Evolutionary conservation across 1,140 invertebrate genomes (phyloP).

Genomic region (Platorchestia sp.): DNA sequence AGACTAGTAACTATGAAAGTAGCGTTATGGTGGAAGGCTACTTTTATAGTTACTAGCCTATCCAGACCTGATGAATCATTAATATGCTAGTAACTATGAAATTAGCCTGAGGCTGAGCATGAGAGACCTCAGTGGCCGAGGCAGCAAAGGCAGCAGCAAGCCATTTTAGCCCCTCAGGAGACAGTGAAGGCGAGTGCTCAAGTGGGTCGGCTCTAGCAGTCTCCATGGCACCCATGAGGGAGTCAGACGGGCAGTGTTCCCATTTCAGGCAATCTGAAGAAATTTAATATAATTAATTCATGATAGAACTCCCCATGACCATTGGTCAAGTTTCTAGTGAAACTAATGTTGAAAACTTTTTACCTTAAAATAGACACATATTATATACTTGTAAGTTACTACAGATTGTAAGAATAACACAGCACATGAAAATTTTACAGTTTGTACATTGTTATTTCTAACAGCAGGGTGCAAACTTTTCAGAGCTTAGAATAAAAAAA

Average conservation of each 20-base stretch:
- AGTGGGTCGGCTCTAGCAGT: background rate
- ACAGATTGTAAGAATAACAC: too few relatives aligned
- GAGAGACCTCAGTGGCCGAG: background rate
- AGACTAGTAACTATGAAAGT: background rate
- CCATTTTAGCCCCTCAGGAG: background rate
- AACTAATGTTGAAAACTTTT: too few relatives aligned
- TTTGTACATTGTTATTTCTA: too few relatives aligned
- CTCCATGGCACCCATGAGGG: background rate
- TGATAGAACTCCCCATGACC: background rate
- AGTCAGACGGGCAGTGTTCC: background rate
- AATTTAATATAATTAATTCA: background rate
- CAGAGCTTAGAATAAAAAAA: too few relatives aligned
- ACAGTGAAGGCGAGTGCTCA: background rate
- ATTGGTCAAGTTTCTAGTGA: too few relatives aligned
- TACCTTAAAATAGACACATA: too few relatives aligned
- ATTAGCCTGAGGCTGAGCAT: background rate
- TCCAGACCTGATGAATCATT: too few relatives aligned
- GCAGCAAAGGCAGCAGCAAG: background rate
- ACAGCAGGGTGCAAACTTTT: too few relatives aligned
- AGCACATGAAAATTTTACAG: too few relatives aligned
- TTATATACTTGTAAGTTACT: too few relatives aligned
- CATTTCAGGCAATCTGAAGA: slow-evolving; percentile 15
- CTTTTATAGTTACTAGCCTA: too few relatives aligned
- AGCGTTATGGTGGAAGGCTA: background rate
- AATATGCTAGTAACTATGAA: background rate